Evolutionary conservation across 2,113 vertebrate species (phyloP), one percentile per base, ranked within the genome.

Genomic region (Scomber japonicus): DNA sequence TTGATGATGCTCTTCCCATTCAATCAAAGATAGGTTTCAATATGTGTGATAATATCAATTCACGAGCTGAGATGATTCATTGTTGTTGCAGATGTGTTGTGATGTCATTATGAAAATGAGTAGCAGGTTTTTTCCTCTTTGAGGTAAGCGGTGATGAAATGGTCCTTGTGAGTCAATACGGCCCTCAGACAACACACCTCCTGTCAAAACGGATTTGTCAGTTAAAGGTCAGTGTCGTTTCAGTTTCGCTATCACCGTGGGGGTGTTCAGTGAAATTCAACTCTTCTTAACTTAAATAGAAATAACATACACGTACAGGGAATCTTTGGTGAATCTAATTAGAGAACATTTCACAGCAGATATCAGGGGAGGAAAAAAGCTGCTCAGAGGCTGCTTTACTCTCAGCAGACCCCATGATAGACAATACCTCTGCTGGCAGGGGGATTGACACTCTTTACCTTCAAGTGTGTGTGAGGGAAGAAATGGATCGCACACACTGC

Each of bases 351-450:
- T 67, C 70, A 67, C 74, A 15, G 68, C 31, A 68, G 75, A 79
- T 82, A 67, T 84, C 60, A 71, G 56, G 65, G 71, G 35, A 40
- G 6, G 6, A 40, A 40, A 27, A 40, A 48, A 81, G 85, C 40
- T 27, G 59, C 89, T 74, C 19, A 50, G 3, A 74, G 83, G 66
- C 69, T 56, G 75, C 61, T 82, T 40, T 40, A 11, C 73, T 72
- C 53, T 53, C 35, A 40, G 7, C 35, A 40, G 35, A 40, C 7
- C 1, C 35, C 35, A 40, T 50, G 75, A 82, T 69, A 84, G 82
- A 85, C 59, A 80, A 88, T 73, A 70, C 85, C 71, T 83, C n/a
- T 71, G 69, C 82, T 31, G 78, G 79, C 81, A 72, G 71, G 56
- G 53, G 63, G 69, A 80, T 30, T 69, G 69, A 57, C 68, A 44